Base-by-base conservation (phyloP, 2,113 vertebrate genomes). In the Arothron firmamentum region DNA sequence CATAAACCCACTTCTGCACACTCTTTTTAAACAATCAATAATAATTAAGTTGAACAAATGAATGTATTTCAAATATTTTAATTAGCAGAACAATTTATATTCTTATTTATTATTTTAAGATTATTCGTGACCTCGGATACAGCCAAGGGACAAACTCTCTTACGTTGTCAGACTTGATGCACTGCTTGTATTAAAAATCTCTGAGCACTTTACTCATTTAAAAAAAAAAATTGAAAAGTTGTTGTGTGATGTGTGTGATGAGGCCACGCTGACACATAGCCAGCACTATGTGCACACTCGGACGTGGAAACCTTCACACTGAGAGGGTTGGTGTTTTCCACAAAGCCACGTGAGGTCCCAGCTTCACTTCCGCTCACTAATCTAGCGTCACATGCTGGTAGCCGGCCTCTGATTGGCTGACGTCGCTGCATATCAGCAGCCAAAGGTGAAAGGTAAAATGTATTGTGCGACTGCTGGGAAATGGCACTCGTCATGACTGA, bases 401-500 rank as follows among this genome's bases (percentile, higher is more conserved):
- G 52, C 70, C 77, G 1, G 15, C 10, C 9, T 42, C 43, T 60
- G 77, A 85, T 83, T 86, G 79, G 82, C 62, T 55, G 50, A 57
- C 3, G 52, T 20, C 11, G 12, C 28, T 21, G 59, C 50, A 65
- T 70, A n/a, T 74, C 67, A 61, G 55, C 66, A 65, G 68, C 79
- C 76, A 74, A 62, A 77, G 71, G 70, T 78, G 55, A 83, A 74
- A 81, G 61, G 77, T 79, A 59, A 72, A 70, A 66, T 19, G 38
- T 28, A 68, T 17, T 42, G 3, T 58, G 25, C 1, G 62, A 59
- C 59, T 68, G 59, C 52, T 17, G 34, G 20, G 38, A 60, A 48
- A 55, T 51, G 10, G 14, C 10, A 18, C 48, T 18, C 18, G 10
- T 12, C 20, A 20, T 23, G 20, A 20, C 49, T 15, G 20, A 11